Evolutionary conservation across 35 echinoderm and acorn worm species (phyloP).

Genomic region (Ptychodera flava): DNA sequence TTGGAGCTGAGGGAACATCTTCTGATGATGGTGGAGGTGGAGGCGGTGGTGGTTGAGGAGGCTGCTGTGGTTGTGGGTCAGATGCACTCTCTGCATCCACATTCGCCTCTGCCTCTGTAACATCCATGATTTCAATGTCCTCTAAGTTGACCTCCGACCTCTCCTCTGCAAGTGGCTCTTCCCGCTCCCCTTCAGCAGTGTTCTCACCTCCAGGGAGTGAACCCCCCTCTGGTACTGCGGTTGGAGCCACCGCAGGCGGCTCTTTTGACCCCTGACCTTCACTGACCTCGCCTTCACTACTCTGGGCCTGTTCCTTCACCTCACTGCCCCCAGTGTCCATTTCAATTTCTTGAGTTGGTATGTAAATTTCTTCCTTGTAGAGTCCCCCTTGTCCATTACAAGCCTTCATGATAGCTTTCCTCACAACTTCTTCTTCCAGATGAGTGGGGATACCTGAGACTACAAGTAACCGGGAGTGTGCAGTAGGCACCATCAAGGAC

Average conservation of each 20-base stretch:
- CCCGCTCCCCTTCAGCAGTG: not conserved
- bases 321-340: not conserved
- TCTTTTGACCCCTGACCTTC: not conserved
- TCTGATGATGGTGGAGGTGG: not conserved
- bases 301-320: not conserved
- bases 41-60: not conserved
- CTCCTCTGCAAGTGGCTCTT: not conserved
- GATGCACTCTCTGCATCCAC: not conserved
- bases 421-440: conserved; percentile 44
- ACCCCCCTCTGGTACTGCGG: not conserved
- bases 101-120: not conserved
- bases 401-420: conserved; percentile 40
- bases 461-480: conserved; percentile 48
- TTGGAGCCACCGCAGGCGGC: not conserved
- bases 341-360: conserved; percentile 30
- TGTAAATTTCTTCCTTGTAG: conserved; percentile 61
- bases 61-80: not conserved
- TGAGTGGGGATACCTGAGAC: conserved; percentile 61
- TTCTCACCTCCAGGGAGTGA: not conserved
- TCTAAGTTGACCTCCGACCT: not conserved
- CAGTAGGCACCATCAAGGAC: conserved; percentile 13
- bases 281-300: not conserved
- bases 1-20: not conserved
- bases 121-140: not conserved
- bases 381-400: conserved; percentile 56